A percentile compares a stretch with the other conserved stretches of the same genome.
These are phyloP conservation scores for Mythimna loreyi DNA, from an alignment of 2,888 invertebrate genomes.

Conservation along the genomic window DNA sequence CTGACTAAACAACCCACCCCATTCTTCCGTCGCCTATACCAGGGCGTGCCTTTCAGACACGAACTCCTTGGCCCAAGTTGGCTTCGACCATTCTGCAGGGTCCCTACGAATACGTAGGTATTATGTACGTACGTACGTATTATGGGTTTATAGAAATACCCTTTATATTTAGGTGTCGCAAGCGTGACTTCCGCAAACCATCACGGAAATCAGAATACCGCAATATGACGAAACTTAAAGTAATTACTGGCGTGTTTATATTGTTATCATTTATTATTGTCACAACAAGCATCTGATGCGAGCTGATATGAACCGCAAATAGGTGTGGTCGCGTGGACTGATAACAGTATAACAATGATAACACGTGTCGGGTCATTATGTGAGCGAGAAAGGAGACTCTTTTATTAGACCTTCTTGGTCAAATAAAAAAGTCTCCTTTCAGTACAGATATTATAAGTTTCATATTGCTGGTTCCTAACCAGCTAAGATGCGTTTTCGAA, in stretches of 20 bases:
- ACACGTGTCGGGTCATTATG: not conserved
- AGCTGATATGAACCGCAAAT: conserved; percentile 13
- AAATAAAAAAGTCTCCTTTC: not conserved
- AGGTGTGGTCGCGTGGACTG: conserved; percentile 1
- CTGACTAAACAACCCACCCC: too few species aligned
- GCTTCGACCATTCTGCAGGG: too few species aligned
- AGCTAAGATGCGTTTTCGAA: too few species aligned
- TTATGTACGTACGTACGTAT: too few species aligned
- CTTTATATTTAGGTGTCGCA: not conserved
- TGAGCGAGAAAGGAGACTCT: not conserved
- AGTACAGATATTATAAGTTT: too few species aligned
- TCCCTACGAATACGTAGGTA: too few species aligned
- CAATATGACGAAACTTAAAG: conserved; percentile 29
- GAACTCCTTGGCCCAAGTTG: too few species aligned
- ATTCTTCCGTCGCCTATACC: too few species aligned
- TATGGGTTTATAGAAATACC: too few species aligned
- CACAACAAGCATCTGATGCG: conserved; percentile 12
- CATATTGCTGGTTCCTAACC: too few species aligned
- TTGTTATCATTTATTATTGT: conserved; percentile 39
- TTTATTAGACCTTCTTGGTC: too few species aligned
- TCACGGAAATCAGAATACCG: conserved; percentile 36
- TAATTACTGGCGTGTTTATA: conserved; percentile 24
- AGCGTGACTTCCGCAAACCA: conserved; percentile 11
- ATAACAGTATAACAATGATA: conserved; percentile 34
- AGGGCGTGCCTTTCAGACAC: too few species aligned